Percentiles rank a stretch among this genome's conserved stretches.
These are phyloP conservation scores for Microtus pennsylvanicus DNA, from an alignment of 2,113 vertebrate genomes.

Conservation along the genomic window DNA sequence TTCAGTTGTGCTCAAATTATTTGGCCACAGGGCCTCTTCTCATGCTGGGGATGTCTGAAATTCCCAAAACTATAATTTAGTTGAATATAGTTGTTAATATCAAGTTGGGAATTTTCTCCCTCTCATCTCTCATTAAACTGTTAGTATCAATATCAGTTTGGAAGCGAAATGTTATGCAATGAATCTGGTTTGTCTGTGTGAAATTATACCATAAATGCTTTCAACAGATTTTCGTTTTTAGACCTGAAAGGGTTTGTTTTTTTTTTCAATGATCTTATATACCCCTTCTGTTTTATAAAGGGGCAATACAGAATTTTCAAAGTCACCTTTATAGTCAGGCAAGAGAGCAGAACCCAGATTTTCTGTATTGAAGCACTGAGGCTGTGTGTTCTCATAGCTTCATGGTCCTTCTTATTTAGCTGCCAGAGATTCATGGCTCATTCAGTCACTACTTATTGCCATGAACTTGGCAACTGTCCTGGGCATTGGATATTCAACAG, in stretches of 20 bases:
- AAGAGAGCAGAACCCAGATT: constrained; percentile 50
- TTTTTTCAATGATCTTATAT: constrained; percentile 33
- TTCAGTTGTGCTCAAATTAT: constrained; percentile 77
- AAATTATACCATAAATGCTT: constrained; percentile 47
- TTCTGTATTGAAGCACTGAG: neutral
- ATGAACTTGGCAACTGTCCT: constrained; percentile 42
- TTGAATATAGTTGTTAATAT: constrained; percentile 65
- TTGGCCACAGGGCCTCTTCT: constrained; percentile 81
- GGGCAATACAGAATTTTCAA: constrained; percentile 2
- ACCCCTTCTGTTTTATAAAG: constrained; percentile 68
- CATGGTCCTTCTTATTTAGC: neutral
- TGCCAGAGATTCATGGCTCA: neutral
- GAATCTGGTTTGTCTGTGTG: constrained; percentile 31
- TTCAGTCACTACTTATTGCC: constrained; percentile 27
- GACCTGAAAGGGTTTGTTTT: neutral
- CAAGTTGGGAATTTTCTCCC: constrained; percentile 45
- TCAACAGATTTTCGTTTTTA: constrained; percentile 47
- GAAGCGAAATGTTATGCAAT: constrained; percentile 60
- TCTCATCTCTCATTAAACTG: constrained; percentile 53
- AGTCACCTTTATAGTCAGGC: neutral
- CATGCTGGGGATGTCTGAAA: constrained; percentile 81
- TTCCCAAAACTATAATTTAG: constrained; percentile 82
- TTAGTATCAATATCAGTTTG: constrained; percentile 55
- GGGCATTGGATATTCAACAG: constrained; percentile 52
- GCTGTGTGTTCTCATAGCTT: neutral